Base-by-base conservation (phyloP, 2,113 vertebrate genomes). In the Apistogramma diplotaenia region DNA sequence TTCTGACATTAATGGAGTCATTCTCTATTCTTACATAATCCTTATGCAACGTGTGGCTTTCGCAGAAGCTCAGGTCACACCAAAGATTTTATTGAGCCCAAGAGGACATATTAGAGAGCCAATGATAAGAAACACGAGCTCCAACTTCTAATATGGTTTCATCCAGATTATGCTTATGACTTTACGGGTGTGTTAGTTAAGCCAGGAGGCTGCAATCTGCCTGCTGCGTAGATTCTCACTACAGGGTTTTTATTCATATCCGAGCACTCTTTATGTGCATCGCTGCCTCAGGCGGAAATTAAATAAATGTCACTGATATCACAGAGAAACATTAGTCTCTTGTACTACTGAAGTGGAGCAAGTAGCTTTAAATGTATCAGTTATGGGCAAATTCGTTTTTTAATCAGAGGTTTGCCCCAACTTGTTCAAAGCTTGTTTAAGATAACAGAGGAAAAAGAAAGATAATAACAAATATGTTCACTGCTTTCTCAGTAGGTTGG, bases 51-150 rank as follows among this genome's bases (percentile, higher is more conserved):
- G 27, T 79, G 29, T 40, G 16, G 75, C 61, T 35, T 37, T 13
- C 57, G n/a, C 57, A 49, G 71, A 74, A 82, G 73, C 31, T 58
- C 5, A 8, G 29, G 76, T 83, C 33, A 33, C 27, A 33, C 76
- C 53, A 29, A 35, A 16, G 8, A 23, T 70, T 86, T 72, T 62
- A 84, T 57, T 73, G 27, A 62, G 10, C 58, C 58, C 49, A 25
- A 29, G 31, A 56, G 23, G 35, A 60, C 12, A 77, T 1, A 2
- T n/a, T 16, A 21, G 31, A 27, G 40, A 62, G 59, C 51, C 57
- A 57, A 82, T 78, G 87, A 80, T 21, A 54, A 61, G 43, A 73
- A 49, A 33, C 59, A 87, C 81, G 67, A 82, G 89, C 53, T 85
- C 61, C 71, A 59, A 53, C 61, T 83, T 57, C n/a, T 3, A 72